Conservation (phyloP, 2,888 invertebrate species). For the Bellardia pandia region DNA sequence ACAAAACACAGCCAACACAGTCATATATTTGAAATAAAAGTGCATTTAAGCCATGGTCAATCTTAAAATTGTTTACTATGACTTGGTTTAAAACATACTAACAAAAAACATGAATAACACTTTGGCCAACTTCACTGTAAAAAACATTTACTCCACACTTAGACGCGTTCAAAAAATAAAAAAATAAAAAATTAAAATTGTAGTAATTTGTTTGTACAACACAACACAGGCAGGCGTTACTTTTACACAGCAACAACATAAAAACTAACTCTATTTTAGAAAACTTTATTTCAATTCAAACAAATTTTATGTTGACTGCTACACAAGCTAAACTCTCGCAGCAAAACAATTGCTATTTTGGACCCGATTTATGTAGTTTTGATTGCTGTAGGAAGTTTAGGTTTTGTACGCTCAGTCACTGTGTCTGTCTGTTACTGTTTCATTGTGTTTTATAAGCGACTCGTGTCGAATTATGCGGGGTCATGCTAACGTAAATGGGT, state of each 20-base stretch:
- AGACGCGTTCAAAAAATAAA: background rate
- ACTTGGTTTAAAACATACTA: constrained; percentile 13
- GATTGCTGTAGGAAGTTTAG: constrained; percentile 33
- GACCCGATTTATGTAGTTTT: constrained; percentile 1
- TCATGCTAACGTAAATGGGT: constrained; percentile 14
- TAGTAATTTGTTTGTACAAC: constrained; percentile 34
- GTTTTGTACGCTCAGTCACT: constrained; percentile 5
- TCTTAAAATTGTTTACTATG: constrained; percentile 36
- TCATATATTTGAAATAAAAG: constrained; percentile 39
- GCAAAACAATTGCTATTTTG: constrained; percentile 2
- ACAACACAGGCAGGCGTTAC: constrained; percentile 21
- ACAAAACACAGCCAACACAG: background rate
- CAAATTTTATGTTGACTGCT: background rate
- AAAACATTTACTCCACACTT: constrained; percentile 8
- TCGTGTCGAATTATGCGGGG: constrained; percentile 39
- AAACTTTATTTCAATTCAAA: constrained; percentile 16
- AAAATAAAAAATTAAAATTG: constrained; percentile 53
- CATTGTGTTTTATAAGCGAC: constrained; percentile 41
- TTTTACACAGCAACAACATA: constrained; percentile 7
- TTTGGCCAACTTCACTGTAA: constrained; percentile 14
- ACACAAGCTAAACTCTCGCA: background rate
- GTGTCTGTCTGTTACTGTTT: constrained; percentile 40
- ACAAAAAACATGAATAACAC: background rate
- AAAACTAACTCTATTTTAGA: background rate
- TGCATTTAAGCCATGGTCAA: constrained; percentile 70